Base-by-base conservation (phyloP, 1,140 invertebrate species). In the Orchestia grillus region DNA sequence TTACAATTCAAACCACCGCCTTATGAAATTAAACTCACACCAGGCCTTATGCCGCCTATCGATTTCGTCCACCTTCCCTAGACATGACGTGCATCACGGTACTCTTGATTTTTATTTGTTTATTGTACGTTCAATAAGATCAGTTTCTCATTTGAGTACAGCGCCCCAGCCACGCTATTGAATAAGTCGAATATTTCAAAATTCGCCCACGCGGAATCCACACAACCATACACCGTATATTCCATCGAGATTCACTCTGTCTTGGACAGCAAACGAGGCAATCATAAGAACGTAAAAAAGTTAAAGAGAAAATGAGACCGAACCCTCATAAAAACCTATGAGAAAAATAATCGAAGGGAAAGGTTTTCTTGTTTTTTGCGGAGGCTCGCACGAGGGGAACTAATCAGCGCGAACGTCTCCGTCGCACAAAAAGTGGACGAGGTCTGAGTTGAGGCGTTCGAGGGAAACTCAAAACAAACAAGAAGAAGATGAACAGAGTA, bases 391-490 rank as follows among this genome's bases (percentile, higher is more conserved):
- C 44, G 43, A 94, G 92, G 43, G 92, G 92, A 45, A 94, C 92
- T 94, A 94, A 94, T 94, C 92, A 94, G 44, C 43, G 44, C 41
- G 41, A 90, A 42, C 62, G 62, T 77, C 62, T 77, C 62, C 15
- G 19, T 91, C 88, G 16, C 88, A 91, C 42, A 91, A 91, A 44
- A 91, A 91, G 41, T 42, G 88, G 88, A 91, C 44, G 88, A 77
- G 62, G 62, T 77, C 62, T 77, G 15, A 77, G 62, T 15, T 91
- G 88, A 42, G 88, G 88, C 3, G 88, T 44, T 42, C 3, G 88
- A 42, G 44, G 44, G 88, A 91, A 91, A 91, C 41, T 91, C 8
- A 91, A 91, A 91, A 91, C 88, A 91, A 91, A 91, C 88, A 91
- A 91, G 88, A 77, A 77, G 28, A 77, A 8, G 15, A 77, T 77